These are phyloP conservation scores for Prosapia bicincta DNA, from an alignment of 2,888 invertebrate genomes.

Conservation along the genomic window DNA sequence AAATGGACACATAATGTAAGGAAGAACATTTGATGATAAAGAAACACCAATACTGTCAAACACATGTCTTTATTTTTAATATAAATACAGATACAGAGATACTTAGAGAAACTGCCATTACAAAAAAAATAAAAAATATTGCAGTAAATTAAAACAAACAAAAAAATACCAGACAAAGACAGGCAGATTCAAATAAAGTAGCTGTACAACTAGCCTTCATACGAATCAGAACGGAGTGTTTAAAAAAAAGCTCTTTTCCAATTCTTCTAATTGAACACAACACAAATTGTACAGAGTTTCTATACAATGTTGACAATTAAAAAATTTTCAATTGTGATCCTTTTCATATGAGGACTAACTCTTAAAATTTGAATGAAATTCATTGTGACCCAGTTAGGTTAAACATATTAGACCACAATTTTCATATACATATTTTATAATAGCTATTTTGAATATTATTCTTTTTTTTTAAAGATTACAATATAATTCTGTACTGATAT, in stretches of 20 bases:
- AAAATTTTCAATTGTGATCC: neutral
- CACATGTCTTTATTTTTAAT: no score
- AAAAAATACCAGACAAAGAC: no score
- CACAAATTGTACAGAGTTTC: slow-evolving; percentile 63
- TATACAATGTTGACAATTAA: neutral
- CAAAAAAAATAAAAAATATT: no score
- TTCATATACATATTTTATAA: no score
- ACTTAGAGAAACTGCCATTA: no score
- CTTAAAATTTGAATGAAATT: neutral
- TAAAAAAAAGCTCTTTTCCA: slow-evolving; percentile 88
- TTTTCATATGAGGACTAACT: neutral
- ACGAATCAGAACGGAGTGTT: slow-evolving; percentile 66
- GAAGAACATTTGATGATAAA: no score
- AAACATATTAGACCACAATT: no score
- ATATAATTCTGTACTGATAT: neutral
- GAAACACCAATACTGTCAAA: no score
- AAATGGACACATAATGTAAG: no score
- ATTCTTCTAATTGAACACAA: slow-evolving; percentile 83
- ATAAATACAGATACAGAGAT: no score
- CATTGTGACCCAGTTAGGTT: neutral
- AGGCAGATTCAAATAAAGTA: no score
- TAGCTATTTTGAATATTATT: neutral
- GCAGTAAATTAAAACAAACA: no score
- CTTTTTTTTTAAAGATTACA: neutral
- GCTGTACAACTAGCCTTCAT: neutral